These are phyloP conservation scores for Semaprochilodus insignis DNA, from an alignment of 2,797 vertebrate species.

Conservation along the genomic window DNA sequence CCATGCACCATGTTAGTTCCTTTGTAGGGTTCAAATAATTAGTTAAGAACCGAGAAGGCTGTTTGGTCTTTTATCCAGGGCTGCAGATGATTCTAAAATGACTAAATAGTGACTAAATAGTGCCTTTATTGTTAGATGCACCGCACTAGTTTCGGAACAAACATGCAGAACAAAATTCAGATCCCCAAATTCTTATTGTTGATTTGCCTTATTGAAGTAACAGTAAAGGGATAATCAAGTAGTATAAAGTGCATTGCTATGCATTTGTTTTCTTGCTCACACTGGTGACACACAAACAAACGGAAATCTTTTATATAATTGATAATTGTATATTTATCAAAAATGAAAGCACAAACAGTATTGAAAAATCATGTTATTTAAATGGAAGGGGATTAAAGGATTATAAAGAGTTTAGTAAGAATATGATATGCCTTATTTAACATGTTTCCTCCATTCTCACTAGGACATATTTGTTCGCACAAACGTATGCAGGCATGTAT, in stretches of 20 bases:
- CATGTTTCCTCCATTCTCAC: slow-evolving; percentile 28
- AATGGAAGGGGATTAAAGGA: neutral
- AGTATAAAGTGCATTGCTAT: neutral
- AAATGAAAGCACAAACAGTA: neutral
- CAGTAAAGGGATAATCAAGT: neutral
- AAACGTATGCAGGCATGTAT: slow-evolving; percentile 37
- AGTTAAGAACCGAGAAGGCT: no score
- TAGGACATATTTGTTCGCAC: slow-evolving; percentile 2
- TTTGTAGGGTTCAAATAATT: no score
- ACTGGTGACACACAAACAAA: neutral
- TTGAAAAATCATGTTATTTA: neutral
- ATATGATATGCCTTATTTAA: slow-evolving; percentile 7
- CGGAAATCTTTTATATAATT: no score
- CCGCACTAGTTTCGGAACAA: neutral
- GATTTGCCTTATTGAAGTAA: neutral
- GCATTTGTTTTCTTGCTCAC: neutral
- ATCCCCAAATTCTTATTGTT: neutral
- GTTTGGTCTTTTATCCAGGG: no score
- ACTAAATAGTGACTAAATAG: no score
- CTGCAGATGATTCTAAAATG: no score
- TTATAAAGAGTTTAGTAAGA: neutral
- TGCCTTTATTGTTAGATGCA: neutral
- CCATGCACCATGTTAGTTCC: no score
- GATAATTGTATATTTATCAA: neutral
- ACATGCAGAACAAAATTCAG: neutral